Percentiles rank a stretch among this genome's conserved stretches.
These are phyloP conservation scores for Chiroxiphia lanceolata DNA, from an alignment of 2,797 vertebrate species.

Conservation along the genomic window DNA sequence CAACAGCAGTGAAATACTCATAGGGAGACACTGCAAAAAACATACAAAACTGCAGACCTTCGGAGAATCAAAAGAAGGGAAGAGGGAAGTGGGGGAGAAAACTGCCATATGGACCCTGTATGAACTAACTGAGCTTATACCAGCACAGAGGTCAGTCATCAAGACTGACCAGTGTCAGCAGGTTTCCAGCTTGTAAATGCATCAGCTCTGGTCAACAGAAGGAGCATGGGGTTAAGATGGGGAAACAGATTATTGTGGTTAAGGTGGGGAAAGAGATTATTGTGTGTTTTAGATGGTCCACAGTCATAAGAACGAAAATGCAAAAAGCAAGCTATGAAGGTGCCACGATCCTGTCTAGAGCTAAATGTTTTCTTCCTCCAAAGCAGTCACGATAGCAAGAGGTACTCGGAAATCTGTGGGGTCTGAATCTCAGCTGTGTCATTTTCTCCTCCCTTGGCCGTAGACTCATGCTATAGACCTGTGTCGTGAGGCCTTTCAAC, in stretches of 20 bases:
- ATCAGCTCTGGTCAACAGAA: not conserved
- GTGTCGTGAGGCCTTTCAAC: not conserved
- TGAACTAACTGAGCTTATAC: not conserved
- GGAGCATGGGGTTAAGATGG: not conserved
- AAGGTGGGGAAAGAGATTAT: not conserved
- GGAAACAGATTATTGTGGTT: not conserved
- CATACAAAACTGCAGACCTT: conserved; percentile 58
- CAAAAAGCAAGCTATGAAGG: not conserved
- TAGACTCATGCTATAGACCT: not conserved
- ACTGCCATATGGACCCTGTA: conserved; percentile 39
- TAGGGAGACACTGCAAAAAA: conserved; percentile 64
- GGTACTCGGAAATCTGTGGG: not conserved
- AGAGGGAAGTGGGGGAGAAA: not conserved
- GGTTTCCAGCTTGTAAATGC: conserved; percentile 13
- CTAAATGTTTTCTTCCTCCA: not conserved
- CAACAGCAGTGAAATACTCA: conserved; percentile 75
- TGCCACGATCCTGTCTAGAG: not conserved
- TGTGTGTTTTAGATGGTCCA: not conserved
- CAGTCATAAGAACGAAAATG: not conserved
- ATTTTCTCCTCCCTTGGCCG: not conserved
- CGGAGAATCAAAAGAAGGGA: conserved; percentile 31
- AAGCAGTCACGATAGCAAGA: not conserved
- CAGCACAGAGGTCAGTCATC: conserved; percentile 5
- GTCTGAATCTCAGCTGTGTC: not conserved
- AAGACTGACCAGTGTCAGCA: not conserved